phyloP scores from a whole-genome alignment of 2,797 vertebrate genomes.

The Telmatherina bonti region DNA sequence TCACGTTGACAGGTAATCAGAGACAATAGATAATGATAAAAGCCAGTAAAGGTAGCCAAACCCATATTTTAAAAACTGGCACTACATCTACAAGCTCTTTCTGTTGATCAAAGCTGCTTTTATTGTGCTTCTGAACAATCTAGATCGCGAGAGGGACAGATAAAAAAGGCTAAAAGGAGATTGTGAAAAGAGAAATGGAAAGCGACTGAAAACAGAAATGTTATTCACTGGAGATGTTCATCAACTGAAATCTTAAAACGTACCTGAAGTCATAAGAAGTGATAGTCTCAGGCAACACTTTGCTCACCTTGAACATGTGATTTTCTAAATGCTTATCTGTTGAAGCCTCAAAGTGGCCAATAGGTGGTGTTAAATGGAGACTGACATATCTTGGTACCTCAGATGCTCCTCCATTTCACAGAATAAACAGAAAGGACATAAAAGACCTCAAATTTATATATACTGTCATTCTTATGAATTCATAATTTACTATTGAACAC shows the following conservation, averaged over 20 bases:
- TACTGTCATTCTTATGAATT: too few species aligned
- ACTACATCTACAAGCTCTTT: constrained; percentile 3
- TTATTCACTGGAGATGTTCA: constrained; percentile 46
- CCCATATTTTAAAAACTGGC: constrained; percentile 3
- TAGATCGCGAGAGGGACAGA: constrained; percentile 29
- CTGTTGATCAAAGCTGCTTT: constrained; percentile 43
- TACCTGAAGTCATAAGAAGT: constrained; percentile 23
- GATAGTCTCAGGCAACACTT: constrained; percentile 23
- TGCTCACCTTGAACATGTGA: constrained; percentile 32
- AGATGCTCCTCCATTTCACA: not conserved
- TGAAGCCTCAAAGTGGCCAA: constrained; percentile 3
- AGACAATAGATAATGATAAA: constrained; percentile 4
- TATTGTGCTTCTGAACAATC: constrained; percentile 24
- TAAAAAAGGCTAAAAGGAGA: constrained; percentile 11
- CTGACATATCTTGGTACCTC: not conserved
- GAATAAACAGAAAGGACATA: not conserved
- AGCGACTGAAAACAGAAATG: constrained; percentile 20
- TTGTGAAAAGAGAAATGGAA: constrained; percentile 16
- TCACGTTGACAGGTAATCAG: constrained; percentile 18
- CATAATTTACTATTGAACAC: not conserved
- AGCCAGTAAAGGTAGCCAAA: constrained; percentile 20
- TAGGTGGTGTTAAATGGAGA: constrained; percentile 7
- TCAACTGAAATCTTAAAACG: constrained; percentile 40
- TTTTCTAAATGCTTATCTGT: not conserved
- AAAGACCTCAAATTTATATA: too few species aligned